A percentile compares a stretch with the other conserved stretches of the same genome.
phyloP scores from a whole-genome alignment of 2,113 vertebrate species.

The Cyphomyrus plagiostoma region DNA sequence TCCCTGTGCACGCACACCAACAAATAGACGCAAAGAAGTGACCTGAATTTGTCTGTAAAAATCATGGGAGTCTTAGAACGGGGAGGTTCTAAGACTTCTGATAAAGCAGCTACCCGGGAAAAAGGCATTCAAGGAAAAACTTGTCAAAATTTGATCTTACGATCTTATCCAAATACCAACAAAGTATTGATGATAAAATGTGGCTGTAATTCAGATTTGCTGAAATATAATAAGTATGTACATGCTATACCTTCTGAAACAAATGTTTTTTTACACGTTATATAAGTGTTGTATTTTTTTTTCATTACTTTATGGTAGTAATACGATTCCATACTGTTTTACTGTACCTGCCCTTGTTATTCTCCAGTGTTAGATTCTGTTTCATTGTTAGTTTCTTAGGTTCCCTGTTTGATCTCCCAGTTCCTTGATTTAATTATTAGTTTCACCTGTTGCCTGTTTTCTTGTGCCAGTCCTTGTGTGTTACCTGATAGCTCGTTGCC shows the following conservation, averaged over 20 bases:
- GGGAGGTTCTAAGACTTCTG: neutral
- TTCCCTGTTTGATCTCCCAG: too few species aligned
- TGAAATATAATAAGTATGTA: neutral
- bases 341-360: too few species aligned
- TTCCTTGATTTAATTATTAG: too few species aligned
- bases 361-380: too few species aligned
- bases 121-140: neutral
- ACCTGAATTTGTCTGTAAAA: neutral
- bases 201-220: neutral
- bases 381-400: too few species aligned
- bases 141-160: neutral
- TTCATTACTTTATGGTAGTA: too few species aligned
- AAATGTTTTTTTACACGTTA: neutral
- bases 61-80: neutral
- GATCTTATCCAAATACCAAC: neutral
- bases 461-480: too few species aligned
- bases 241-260: neutral
- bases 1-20: neutral
- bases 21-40: neutral
- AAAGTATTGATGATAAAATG: neutral
- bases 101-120: neutral
- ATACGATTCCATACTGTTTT: too few species aligned
- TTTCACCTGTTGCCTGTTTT: too few species aligned
- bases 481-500: too few species aligned
- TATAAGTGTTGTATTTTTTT: too few species aligned